Conservation (phyloP, 2,113 vertebrate genomes). For the Zosterops borbonicus region DNA sequence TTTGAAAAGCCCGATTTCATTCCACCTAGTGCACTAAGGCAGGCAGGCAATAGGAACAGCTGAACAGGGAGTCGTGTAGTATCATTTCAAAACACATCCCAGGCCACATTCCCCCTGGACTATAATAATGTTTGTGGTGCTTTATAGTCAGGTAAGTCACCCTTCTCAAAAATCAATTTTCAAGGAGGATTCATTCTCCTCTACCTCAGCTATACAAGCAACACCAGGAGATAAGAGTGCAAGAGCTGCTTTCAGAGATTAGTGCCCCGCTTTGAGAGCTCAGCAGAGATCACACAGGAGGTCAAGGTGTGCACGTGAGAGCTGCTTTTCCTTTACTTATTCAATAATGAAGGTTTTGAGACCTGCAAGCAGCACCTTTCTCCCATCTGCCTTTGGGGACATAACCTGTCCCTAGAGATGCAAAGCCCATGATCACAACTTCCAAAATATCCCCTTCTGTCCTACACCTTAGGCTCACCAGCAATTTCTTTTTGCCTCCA, state of each 20-base stretch:
- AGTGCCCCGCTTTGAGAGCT: not conserved
- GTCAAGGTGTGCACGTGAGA: not conserved
- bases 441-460: not conserved
- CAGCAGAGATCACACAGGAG: not conserved
- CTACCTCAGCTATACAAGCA: not conserved
- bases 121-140: not conserved
- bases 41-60: not conserved
- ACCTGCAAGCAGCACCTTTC: not conserved
- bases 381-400: not conserved
- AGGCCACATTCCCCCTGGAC: not conserved
- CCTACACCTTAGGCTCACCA: not conserved
- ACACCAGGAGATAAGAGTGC: not conserved
- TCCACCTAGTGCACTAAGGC: not conserved
- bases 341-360: not conserved
- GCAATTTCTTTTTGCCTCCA: not conserved
- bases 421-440: not conserved
- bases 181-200: slow-evolving; percentile 22
- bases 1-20: not conserved
- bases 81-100: not conserved
- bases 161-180: slow-evolving; percentile 4
- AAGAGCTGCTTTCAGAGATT: slow-evolving; percentile 24
- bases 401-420: not conserved
- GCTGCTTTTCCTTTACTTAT: not conserved
- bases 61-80: not conserved
- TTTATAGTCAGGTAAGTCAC: not conserved